Evolutionary conservation across 2,888 invertebrate species (phyloP).

Genomic region (Ectemnius cavifrons): DNA sequence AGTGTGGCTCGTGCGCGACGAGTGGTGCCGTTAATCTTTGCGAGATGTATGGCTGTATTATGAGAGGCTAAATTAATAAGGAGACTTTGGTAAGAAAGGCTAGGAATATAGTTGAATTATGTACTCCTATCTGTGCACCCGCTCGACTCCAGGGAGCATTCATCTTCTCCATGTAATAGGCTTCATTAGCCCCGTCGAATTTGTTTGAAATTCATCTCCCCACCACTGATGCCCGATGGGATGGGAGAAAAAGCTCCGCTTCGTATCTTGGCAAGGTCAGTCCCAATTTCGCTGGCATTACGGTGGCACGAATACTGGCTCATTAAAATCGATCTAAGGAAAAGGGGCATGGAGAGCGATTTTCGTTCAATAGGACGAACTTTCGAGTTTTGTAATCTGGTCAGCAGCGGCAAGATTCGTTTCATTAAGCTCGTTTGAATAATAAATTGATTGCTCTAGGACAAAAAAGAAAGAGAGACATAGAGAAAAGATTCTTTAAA

Average conservation of each 20-base stretch:
- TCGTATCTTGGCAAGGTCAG: not conserved
- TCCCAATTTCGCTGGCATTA: no score
- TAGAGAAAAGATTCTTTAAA: no score
- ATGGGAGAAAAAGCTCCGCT: conserved; percentile 10
- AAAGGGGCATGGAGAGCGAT: no score
- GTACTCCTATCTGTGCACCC: conserved; percentile 6
- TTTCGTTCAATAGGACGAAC: no score
- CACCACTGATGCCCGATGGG: conserved; percentile 6
- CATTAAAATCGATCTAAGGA: no score
- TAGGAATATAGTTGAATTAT: conserved; percentile 29
- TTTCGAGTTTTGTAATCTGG: no score
- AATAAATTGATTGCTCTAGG: no score
- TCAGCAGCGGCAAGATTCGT: no score
- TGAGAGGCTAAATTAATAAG: conserved; percentile 42
- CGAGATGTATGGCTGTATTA: not conserved
- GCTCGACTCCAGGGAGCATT: conserved; percentile 24
- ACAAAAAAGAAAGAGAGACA: no score
- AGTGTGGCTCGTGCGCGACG: not conserved
- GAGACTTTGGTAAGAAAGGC: conserved; percentile 10
- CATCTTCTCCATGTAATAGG: conserved; percentile 34
- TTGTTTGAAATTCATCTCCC: conserved; percentile 23
- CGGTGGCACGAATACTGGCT: no score
- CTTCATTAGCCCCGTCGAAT: conserved; percentile 52
- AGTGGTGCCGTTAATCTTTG: not conserved
- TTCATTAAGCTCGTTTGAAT: no score